phyloP scores from a whole-genome alignment of 2,113 vertebrate species.

The Echinops telfairi region DNA sequence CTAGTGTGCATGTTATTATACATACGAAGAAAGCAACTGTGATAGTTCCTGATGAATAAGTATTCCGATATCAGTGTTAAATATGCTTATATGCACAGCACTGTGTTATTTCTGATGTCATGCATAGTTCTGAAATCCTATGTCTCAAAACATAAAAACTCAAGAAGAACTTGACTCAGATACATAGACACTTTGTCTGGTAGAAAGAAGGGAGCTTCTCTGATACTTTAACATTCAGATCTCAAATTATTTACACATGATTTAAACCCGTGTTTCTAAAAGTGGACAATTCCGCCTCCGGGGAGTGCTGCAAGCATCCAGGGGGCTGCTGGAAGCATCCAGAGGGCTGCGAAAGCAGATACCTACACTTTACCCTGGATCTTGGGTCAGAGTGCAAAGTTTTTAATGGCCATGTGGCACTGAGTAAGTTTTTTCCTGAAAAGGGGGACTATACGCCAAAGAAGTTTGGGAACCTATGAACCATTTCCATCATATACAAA shows the following conservation, averaged over 20 bases:
- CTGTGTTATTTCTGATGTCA: not conserved
- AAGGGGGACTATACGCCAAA: no score
- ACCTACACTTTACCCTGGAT: no score
- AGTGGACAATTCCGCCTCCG: no score
- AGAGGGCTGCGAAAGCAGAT: no score
- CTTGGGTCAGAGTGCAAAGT: no score
- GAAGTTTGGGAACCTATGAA: not conserved
- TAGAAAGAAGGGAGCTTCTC: not conserved
- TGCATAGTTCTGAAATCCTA: not conserved
- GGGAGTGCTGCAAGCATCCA: no score
- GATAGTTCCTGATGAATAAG: not conserved
- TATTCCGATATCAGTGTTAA: not conserved
- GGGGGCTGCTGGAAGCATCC: no score
- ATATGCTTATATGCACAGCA: not conserved
- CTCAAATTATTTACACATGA: not conserved
- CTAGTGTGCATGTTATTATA: not conserved
- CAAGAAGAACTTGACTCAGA: not conserved
- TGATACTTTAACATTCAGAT: not conserved
- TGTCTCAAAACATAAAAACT: conserved; percentile 28
- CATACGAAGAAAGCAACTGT: not conserved
- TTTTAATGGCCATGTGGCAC: no score
- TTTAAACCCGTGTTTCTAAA: not conserved
- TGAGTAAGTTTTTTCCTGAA: no score
- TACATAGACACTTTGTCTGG: not conserved
- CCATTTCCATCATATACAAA: not conserved